Evolutionary conservation across 2,888 invertebrate genomes (phyloP).

Genomic region (Standfussiana lucernea): DNA sequence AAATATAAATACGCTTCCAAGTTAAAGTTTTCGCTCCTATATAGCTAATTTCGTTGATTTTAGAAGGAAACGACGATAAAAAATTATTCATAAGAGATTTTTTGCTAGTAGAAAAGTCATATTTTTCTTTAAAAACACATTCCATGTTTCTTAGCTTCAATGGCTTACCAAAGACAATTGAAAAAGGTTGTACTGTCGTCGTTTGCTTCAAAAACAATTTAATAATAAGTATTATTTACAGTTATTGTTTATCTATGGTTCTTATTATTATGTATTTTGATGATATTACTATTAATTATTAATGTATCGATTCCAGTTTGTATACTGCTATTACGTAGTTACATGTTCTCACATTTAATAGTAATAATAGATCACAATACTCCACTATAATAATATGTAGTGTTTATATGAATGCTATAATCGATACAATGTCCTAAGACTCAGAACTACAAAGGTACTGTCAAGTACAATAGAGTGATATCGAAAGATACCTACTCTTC

Average conservation of each 20-base stretch:
- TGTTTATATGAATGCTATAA: constrained; percentile 53
- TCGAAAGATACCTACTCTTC: background rate
- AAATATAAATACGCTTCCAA: constrained; percentile 59
- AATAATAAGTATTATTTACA: constrained; percentile 57
- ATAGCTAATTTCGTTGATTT: constrained; percentile 33
- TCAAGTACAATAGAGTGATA: constrained; percentile 9
- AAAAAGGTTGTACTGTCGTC: constrained; percentile 15
- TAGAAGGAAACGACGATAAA: constrained; percentile 35
- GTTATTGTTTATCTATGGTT: constrained; percentile 52
- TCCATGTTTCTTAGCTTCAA: constrained; percentile 41
- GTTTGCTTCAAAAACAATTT: constrained; percentile 49
- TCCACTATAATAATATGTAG: constrained; percentile 55
- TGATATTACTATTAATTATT: constrained; percentile 34
- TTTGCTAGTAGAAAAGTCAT: background rate
- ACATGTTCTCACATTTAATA: constrained; percentile 59
- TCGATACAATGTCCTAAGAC: background rate
- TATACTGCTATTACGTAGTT: constrained; percentile 55
- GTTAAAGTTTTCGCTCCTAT: constrained; percentile 39
- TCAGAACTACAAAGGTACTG: constrained; percentile 1
- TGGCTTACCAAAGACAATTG: constrained; percentile 42
- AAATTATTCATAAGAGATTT: background rate
- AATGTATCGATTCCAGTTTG: constrained; percentile 50
- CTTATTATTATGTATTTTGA: constrained; percentile 51
- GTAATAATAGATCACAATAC: constrained; percentile 65
- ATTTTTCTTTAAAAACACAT: constrained; percentile 31